Evolutionary conservation across 1,140 invertebrate species (phyloP), one percentile per base, ranked within the genome.

Genomic region (Philotrypesis tridentata): DNA sequence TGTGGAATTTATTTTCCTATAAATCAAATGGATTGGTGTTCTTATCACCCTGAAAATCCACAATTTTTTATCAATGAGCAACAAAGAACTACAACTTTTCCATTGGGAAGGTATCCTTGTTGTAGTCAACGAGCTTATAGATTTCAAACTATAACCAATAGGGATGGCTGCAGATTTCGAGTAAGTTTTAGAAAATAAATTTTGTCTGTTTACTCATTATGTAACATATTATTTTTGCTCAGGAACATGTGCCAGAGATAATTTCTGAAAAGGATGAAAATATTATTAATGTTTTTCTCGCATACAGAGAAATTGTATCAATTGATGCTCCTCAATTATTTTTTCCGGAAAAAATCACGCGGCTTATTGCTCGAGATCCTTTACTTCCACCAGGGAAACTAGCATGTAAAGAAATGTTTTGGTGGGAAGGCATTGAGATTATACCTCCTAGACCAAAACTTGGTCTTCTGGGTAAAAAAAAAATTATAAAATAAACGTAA

Each of bases 71-170:
- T 94, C 0, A 92, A 96, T 84, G 95, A 94, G 85, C 94, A 93
- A n/a, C 93, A 93, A 81, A 93, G 90, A 88, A 91, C 91, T 65
- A 91, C 91, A 65, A 93, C 92, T 67, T 93, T 93, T 88, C 95
- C 95, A 1, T 92, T 96, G 17, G 96, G 95, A 43, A 93, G 95
- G 48, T 97, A 96, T 91, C 96, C 96, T 0, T 98, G 97, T 89
- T 98, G 97, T 89, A 96, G 96, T 71, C 95, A 96, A 90, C 93
- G 95, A 86, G 95, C 96, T 25, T 96, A 96, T 85, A 93, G 95
- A 84, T 97, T 96, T 91, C 95, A 97, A 89, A 94, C 93, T 74
- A 79, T 95, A 84, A 89, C 92, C 75, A 89, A 94, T 85, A 85
- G 85, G 48, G 84, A 91, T 76, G 91, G 91, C 12, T 92, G 91